Conservation (phyloP, 2,797 vertebrate species). For the Lacerta agilis region DNA sequence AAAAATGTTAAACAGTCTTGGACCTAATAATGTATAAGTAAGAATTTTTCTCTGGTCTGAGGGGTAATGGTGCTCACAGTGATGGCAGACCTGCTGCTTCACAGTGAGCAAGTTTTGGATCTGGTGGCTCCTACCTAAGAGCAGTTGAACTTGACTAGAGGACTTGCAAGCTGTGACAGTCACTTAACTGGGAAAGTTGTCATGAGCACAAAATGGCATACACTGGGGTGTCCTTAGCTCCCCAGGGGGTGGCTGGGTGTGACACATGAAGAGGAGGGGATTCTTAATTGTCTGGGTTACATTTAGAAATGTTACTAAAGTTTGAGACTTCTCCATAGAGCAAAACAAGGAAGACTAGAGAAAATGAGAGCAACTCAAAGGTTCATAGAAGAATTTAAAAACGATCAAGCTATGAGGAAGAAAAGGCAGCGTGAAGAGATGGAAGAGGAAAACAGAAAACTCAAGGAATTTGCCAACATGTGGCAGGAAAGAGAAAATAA, state of each 20-base stretch:
- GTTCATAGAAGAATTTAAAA: conserved; percentile 89
- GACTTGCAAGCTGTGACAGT: not conserved
- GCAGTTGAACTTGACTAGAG: not conserved
- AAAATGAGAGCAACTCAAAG: conserved; percentile 85
- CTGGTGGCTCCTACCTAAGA: not conserved
- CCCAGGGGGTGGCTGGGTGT: too few relatives aligned
- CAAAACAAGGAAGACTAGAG: conserved; percentile 87
- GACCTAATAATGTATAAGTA: not conserved
- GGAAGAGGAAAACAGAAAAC: conserved; percentile 91
- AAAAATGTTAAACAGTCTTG: not conserved
- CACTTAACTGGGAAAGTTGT: not conserved
- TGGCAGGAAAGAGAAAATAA: conserved; percentile 83
- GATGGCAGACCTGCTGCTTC: not conserved
- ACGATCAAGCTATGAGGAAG: conserved; percentile 85
- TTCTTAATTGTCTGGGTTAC: not conserved
- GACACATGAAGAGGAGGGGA: too few relatives aligned
- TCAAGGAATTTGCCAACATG: conserved; percentile 84
- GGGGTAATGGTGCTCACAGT: not conserved
- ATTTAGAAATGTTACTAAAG: not conserved
- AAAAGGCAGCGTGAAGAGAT: conserved; percentile 86
- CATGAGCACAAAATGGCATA: not conserved
- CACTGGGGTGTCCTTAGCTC: not conserved
- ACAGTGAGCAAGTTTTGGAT: not conserved
- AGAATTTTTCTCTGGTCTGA: not conserved
- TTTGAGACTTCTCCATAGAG: conserved; percentile 74